Evolutionary conservation across 2,797 vertebrate species (phyloP), one percentile per base, ranked within the genome.

Genomic region (Apodemus agrarius): DNA sequence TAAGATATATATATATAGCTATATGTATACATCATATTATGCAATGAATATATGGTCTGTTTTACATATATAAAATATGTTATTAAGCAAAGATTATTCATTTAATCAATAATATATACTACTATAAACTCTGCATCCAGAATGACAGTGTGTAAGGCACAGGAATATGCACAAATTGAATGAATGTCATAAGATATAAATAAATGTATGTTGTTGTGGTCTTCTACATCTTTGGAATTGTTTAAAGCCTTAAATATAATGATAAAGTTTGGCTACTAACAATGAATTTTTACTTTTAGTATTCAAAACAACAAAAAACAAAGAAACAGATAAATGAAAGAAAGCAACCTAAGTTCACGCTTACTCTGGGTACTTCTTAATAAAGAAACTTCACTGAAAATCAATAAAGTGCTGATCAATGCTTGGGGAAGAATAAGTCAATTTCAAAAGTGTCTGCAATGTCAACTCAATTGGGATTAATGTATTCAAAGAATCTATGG

Each of bases 401-500:
- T 16, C 34, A 69, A 29, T 76, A 82, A 86, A 34, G 43, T 17
- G 6, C 79, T 46, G 12, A 16, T 43, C 13, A 21, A 54, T 11
- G 4, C 14, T 31, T 22, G 40, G 3, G 10, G 19, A 26, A 16
- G 0, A n/a, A 9, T 29, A 14, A 3, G 1, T 13, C n/a, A 84
- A 59, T 93, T 74, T 49, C n/a, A 74, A 49, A 57, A 43, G 21
- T 87, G 14, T 74, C 6, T 74, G 14, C 37, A 37, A 43, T 26
- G 22, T 8, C 31, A 89, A 95, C 13, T 52, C 3, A 72, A 29
- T 63, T 89, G 17, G 13, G 3, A 76, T 21, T 34, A 57, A 3
- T 52, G 2, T 17, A 52, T 40, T 43, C 85, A 75, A 72, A 19
- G 3, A 65, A 63, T 72, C 17, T 16, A 6, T 6, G 17, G 12